Base-by-base conservation (phyloP, 2,888 invertebrate genomes). In the Drosophila formosana region DNA sequence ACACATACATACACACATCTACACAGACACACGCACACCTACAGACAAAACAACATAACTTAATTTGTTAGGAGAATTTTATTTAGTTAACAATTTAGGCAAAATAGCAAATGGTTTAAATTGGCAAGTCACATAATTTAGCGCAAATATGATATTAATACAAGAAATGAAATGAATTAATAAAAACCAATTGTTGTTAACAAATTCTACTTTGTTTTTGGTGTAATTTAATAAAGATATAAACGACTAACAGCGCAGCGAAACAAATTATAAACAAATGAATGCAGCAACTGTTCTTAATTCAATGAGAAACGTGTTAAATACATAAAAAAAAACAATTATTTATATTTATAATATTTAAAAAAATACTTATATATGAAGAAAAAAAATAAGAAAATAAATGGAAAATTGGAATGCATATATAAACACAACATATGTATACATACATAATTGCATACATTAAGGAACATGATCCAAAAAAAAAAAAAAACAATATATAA, bases 241-340 rank as follows among this genome's bases (percentile, higher is more conserved):
- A 77, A 80, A 80, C 90, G 91, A 90, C 88, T 85, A 90, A 79
- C 77, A 90, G 88, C 89, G 84, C 91, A 90, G 90, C 90, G 90
- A 91, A 91, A 91, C 80, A 78, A 85, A 76, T 32, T 60, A 60
- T 53, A 56, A 56, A 30, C 23, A 63, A 62, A 75, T 73, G 45
- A 78, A 67, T 69, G 62, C 74, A 72, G 77, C 66, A 79, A 80
- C 75, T 80, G 75, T 76, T 78, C 69, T 82, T 78, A 72, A 78
- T 55, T 74, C 56, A 67, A 73, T 66, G 65, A 63, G 66, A 73
- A 75, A 78, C 41, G 71, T 75, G 73, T 66, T 77, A 74, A 72
- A 68, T 68, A 62, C 55, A 60, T 41, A 39, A 76, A 61, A 80
- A 66, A 62, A 72, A 77, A 51, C 45, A 60, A 72, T 69, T 85